Evolutionary conservation across 1,140 invertebrate species (phyloP).

Genomic region (Hydropsyche tenuis): DNA sequence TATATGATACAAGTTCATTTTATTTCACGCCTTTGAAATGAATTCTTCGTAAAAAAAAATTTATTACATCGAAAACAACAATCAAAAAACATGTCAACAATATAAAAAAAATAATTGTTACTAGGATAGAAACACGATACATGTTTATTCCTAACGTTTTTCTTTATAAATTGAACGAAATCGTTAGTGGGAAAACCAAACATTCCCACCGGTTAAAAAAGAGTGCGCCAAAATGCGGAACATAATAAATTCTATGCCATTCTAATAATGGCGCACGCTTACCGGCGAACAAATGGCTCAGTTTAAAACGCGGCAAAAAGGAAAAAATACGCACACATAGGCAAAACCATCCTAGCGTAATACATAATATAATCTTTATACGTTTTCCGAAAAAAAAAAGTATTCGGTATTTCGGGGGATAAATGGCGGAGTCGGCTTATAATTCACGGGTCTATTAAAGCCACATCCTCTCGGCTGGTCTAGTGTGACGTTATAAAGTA

Average conservation of each 20-base stretch:
- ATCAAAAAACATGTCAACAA: no score
- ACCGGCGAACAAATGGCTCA: constrained; percentile 10
- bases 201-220: no score
- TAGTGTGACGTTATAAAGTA: constrained; percentile 38
- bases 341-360: neutral
- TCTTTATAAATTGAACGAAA: no score
- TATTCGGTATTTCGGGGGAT: neutral
- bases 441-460: constrained; percentile 41
- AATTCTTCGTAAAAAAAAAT: no score
- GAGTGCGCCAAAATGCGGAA: neutral
- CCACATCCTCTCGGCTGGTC: constrained; percentile 20
- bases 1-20: no score
- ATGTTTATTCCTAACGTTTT: no score
- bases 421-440: constrained; percentile 13
- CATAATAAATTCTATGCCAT: constrained; percentile 16
- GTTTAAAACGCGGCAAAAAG: neutral
- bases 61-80: no score
- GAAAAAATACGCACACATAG: neutral
- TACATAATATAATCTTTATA: neutral
- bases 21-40: no score
- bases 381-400: neutral
- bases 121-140: no score
- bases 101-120: no score
- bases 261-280: constrained; percentile 9
- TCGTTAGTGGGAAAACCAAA: no score